Conservation (phyloP, 2,113 vertebrate species). For the Nematolebias whitei region DNA sequence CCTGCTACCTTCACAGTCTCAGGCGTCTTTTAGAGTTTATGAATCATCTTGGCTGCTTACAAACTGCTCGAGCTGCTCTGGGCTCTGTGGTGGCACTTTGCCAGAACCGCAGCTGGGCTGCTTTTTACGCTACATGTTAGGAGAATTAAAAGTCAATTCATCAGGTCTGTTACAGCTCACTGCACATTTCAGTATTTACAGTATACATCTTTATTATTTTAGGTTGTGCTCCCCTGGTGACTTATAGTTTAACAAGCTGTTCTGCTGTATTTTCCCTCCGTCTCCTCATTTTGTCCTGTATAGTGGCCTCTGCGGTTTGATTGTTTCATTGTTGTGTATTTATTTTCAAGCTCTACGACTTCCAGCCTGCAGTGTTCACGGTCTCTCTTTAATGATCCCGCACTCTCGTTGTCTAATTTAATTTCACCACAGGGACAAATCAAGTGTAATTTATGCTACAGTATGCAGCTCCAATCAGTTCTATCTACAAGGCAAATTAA, state of each 20-base stretch:
- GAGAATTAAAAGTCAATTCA: background rate
- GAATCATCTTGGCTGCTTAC: slow-evolving; percentile 47
- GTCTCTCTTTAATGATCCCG: slow-evolving; percentile 12
- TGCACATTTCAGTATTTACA: slow-evolving; percentile 12
- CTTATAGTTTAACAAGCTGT: slow-evolving; percentile 27
- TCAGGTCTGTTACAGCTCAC: background rate
- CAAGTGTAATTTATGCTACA: slow-evolving; percentile 9
- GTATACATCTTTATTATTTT: background rate
- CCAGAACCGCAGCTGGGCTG: slow-evolving; percentile 55
- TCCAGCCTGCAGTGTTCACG: slow-evolving; percentile 39
- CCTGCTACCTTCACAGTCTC: slow-evolving; percentile 10
- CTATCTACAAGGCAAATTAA: slow-evolving; percentile 2
- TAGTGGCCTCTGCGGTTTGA: slow-evolving; percentile 31
- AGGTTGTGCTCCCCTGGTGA: background rate
- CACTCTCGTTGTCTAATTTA: slow-evolving; percentile 9
- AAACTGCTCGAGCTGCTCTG: slow-evolving; percentile 58
- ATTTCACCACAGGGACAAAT: slow-evolving; percentile 21
- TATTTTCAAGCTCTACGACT: slow-evolving; percentile 35
- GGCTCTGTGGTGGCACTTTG: slow-evolving; percentile 13
- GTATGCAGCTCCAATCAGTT: background rate
- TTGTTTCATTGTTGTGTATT: slow-evolving; percentile 41
- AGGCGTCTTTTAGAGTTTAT: slow-evolving; percentile 51
- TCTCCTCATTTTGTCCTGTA: slow-evolving; percentile 25
- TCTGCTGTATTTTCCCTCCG: slow-evolving; percentile 1
- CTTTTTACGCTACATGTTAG: slow-evolving; percentile 56